A percentile compares a stretch with the other conserved stretches of the same genome.
Evolutionary conservation across 2,113 vertebrate genomes (phyloP).

Genomic region (Macrotis lagotis): DNA sequence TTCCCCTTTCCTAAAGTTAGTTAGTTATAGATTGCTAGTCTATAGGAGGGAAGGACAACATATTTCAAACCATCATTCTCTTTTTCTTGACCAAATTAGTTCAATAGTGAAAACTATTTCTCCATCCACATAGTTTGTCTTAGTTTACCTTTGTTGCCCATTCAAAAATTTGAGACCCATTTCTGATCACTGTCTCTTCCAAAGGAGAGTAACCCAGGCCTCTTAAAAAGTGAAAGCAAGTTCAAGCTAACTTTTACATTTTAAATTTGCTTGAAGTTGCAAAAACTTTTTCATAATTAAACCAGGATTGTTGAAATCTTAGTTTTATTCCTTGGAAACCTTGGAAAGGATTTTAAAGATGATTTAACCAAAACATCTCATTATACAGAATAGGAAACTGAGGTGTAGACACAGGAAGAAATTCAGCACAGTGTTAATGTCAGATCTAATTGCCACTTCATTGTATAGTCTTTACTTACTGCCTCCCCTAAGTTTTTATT

Average conservation of each 20-base stretch:
- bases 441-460: not conserved
- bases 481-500: not conserved
- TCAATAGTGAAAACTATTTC: not conserved
- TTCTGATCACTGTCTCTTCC: not conserved
- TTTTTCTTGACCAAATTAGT: not conserved
- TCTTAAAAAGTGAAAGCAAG: not conserved
- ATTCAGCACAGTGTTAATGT: not conserved
- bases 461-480: not conserved
- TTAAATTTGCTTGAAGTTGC: not conserved
- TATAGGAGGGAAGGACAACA: not conserved
- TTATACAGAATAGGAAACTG: not conserved
- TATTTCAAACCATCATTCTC: not conserved
- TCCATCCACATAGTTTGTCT: not conserved
- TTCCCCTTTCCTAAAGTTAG: no score
- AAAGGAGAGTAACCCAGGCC: no score
- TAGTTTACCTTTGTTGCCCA: not conserved
- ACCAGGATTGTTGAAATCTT: no score
- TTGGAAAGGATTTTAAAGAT: not conserved
- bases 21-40: not conserved
- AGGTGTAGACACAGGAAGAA: not conserved
- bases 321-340: no score
- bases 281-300: not conserved
- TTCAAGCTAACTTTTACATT: not conserved
- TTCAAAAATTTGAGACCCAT: not conserved
- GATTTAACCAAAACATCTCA: not conserved